Conservation (phyloP, 2,113 vertebrate species). For the Dasypus novemcinctus region DNA sequence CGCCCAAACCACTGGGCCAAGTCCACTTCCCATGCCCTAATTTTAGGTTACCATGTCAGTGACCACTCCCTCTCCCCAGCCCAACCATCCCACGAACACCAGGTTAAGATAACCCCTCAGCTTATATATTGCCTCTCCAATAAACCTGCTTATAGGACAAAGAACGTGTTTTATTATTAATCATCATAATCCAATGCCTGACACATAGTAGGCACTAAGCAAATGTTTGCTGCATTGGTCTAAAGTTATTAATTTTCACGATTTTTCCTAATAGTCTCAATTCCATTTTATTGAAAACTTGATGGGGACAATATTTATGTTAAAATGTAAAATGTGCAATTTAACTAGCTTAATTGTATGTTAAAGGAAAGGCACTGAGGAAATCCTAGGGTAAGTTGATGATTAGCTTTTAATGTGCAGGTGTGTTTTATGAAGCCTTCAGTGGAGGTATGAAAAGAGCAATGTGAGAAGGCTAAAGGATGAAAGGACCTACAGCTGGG, state of each 20-base stretch:
- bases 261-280: background rate
- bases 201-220: background rate
- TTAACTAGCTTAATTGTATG: conserved; percentile 25
- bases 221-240: conserved; percentile 15
- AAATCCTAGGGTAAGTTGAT: background rate
- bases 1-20: no score
- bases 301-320: background rate
- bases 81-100: background rate
- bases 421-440: conserved; percentile 12
- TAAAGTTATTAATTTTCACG: conserved; percentile 9
- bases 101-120: background rate
- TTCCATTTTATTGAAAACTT: conserved; percentile 33
- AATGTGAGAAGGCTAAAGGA: conserved; percentile 3
- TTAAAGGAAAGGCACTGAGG: background rate
- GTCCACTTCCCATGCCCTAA: no score
- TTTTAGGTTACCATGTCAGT: background rate
- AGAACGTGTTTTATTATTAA: background rate
- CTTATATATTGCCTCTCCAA: background rate
- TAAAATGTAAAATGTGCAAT: background rate
- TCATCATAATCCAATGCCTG: background rate
- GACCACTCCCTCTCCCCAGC: background rate
- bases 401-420: background rate
- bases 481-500: background rate
- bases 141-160: conserved; percentile 6
- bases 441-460: background rate